Evolutionary conservation across 2,797 vertebrate genomes (phyloP).

Genomic region (Philypnodon macrostomus): DNA sequence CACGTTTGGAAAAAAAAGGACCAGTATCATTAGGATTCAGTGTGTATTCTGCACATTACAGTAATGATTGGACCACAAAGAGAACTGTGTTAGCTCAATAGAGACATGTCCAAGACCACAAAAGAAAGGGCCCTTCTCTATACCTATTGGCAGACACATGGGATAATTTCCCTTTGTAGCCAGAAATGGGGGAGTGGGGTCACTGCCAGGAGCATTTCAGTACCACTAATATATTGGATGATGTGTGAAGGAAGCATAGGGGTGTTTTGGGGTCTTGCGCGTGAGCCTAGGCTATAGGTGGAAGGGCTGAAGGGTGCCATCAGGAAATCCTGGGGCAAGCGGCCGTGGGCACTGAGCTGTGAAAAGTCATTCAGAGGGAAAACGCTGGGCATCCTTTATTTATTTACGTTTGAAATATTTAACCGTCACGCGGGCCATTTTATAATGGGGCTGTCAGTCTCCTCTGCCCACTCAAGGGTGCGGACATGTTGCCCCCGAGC

Average conservation of each 20-base stretch:
- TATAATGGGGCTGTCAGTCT: conserved; percentile 93
- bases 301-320: conserved; percentile 65
- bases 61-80: conserved; percentile 82
- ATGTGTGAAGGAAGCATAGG: conserved; percentile 49
- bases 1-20: conserved; percentile 54
- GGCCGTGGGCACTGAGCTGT: conserved; percentile 85
- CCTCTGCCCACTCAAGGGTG: conserved; percentile 80
- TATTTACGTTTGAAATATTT: conserved; percentile 99
- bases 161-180: conserved; percentile 85
- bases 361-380: conserved; percentile 91
- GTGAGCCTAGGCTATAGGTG: conserved; percentile 51
- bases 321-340: conserved; percentile 75
- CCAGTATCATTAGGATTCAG: conserved; percentile 79
- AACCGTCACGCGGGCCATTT: conserved; percentile 90
- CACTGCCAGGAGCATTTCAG: conserved; percentile 49
- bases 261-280: conserved; percentile 59
- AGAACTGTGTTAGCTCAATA: conserved; percentile 58
- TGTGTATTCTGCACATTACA: conserved; percentile 77
- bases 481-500: conserved; percentile 77
- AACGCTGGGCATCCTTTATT: conserved; percentile 96
- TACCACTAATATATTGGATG: conserved; percentile 40
- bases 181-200: conserved; percentile 73
- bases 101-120: conserved; percentile 70
- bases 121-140: conserved; percentile 66
- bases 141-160: conserved; percentile 61